Evolutionary conservation across 2,888 invertebrate species (phyloP).

Genomic region (Ethmia dodecea): DNA sequence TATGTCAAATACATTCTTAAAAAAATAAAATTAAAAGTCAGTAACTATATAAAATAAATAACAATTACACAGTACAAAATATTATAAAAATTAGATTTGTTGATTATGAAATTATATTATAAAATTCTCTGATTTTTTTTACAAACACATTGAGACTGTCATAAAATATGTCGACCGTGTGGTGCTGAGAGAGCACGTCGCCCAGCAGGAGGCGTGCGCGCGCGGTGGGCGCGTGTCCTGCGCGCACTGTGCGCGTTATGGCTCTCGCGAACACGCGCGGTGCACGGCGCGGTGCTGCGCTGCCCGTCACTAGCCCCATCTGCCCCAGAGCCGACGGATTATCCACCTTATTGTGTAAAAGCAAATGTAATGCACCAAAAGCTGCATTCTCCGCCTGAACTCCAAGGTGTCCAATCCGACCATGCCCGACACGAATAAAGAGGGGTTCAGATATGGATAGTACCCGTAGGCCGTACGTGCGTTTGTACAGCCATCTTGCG

Average conservation of each 20-base stretch:
- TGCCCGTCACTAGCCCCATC: background rate
- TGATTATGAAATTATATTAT: too few relatives aligned
- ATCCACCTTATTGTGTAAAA: background rate
- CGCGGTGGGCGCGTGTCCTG: background rate
- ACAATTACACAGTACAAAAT: too few relatives aligned
- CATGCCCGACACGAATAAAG: slow-evolving; percentile 6
- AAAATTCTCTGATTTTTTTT: too few relatives aligned
- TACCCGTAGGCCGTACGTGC: slow-evolving; percentile 1
- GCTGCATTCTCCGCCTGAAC: background rate
- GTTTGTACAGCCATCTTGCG: background rate
- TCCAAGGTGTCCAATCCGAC: background rate
- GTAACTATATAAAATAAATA: too few relatives aligned
- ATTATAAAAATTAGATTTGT: too few relatives aligned
- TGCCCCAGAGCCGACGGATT: background rate
- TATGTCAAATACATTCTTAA: too few relatives aligned
- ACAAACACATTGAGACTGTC: too few relatives aligned
- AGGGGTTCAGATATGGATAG: slow-evolving; percentile 3
- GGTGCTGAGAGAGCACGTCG: background rate
- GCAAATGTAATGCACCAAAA: background rate
- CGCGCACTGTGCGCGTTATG: background rate
- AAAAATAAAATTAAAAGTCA: too few relatives aligned
- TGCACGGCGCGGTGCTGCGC: background rate
- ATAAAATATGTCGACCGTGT: too few relatives aligned
- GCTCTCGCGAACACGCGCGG: background rate
- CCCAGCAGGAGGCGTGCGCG: background rate